phyloP scores from a whole-genome alignment of 2,113 vertebrate species.

The Sinocyclocheilus grahami region DNA sequence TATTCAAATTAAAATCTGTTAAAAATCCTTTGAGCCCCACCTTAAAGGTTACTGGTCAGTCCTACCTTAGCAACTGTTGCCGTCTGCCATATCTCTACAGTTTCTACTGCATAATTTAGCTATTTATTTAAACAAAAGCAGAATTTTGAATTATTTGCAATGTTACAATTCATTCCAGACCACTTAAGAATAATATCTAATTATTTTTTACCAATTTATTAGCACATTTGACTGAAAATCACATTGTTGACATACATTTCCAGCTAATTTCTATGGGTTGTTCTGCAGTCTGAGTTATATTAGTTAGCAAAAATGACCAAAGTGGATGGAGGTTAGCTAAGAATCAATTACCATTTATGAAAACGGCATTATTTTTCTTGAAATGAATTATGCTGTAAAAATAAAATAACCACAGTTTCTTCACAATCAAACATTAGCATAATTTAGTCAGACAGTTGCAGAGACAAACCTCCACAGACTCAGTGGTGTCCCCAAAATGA shows the following conservation, averaged over 20 bases:
- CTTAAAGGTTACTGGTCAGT: too few relatives aligned
- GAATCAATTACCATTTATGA: not conserved
- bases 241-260: not conserved
- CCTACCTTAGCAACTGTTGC: too few relatives aligned
- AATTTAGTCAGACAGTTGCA: not conserved
- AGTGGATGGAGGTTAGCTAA: not conserved
- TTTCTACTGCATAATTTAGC: too few relatives aligned
- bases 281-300: not conserved
- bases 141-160: too few relatives aligned
- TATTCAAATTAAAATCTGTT: not conserved
- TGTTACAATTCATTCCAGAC: not conserved
- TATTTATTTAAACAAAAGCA: too few relatives aligned
- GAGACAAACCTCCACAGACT: not conserved
- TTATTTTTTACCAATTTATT: too few relatives aligned
- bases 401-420: not conserved
- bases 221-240: too few relatives aligned
- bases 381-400: not conserved
- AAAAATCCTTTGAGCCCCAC: not conserved
- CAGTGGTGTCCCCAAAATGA: not conserved
- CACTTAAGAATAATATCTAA: not conserved
- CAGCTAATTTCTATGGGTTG: not conserved
- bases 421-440: not conserved
- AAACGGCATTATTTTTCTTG: not conserved
- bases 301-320: not conserved
- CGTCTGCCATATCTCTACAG: too few relatives aligned